Conservation (phyloP, 2,113 vertebrate genomes). For the Sylvia atricapilla region DNA sequence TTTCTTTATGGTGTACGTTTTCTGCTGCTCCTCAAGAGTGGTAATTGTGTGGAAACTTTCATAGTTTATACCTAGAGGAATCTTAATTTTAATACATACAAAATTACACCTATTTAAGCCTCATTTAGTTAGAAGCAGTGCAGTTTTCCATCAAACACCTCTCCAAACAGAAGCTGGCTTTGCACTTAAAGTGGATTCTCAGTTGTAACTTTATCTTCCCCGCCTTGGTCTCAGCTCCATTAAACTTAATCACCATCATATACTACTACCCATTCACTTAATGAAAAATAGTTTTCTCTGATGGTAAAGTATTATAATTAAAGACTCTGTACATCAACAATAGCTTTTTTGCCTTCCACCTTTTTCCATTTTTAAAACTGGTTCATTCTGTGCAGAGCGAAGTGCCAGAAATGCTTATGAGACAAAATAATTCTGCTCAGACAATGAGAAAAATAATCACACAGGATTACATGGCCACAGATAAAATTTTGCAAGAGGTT, state of each 20-base stretch:
- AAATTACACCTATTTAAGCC: conserved; percentile 48
- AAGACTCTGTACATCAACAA: conserved; percentile 12
- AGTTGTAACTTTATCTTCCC: conserved; percentile 62
- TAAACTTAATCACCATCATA: conserved; percentile 65
- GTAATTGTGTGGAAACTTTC: conserved; percentile 21
- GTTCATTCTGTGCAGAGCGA: not conserved
- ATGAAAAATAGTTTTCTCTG: conserved; percentile 64
- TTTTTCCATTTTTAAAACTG: not conserved
- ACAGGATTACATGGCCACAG: not conserved
- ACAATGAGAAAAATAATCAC: conserved; percentile 25
- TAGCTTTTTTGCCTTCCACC: conserved; percentile 14
- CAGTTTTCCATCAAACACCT: conserved; percentile 29
- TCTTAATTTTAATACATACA: conserved; percentile 54
- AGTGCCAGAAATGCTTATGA: conserved; percentile 10
- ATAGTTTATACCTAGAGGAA: conserved; percentile 14
- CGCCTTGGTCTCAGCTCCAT: conserved; percentile 45
- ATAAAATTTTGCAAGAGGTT: conserved; percentile 43
- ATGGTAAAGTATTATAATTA: conserved; percentile 54
- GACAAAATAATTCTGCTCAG: conserved; percentile 10
- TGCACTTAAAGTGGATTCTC: conserved; percentile 27
- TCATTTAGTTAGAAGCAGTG: conserved; percentile 51
- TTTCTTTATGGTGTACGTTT: not conserved
- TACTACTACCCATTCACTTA: conserved; percentile 40
- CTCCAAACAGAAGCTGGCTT: conserved; percentile 51
- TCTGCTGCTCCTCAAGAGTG: not conserved